Conservation (phyloP, 2,888 invertebrate species). For the Proisotoma minuta region DNA sequence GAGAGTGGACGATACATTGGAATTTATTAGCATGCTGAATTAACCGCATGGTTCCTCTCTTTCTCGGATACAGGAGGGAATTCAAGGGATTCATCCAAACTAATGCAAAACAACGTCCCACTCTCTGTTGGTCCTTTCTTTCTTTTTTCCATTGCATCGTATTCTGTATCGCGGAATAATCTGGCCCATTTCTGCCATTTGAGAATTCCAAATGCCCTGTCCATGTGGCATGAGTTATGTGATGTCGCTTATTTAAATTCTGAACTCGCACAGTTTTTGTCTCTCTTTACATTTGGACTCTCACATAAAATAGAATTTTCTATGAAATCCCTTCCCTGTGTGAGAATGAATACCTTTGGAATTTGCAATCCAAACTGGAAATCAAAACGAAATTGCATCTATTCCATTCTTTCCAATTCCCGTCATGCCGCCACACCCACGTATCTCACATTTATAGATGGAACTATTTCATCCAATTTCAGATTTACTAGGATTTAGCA, state of each 20-base stretch:
- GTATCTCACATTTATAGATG: no score
- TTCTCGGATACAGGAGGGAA: no score
- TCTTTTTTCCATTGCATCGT: no score
- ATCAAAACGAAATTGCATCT: no score
- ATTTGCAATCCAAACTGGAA: no score
- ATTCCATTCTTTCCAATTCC: background rate
- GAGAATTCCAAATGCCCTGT: background rate
- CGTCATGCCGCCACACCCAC: background rate
- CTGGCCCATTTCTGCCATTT: slow-evolving; percentile 5
- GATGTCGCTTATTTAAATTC: slow-evolving; percentile 14
- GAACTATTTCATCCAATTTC: background rate
- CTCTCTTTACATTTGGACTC: background rate
- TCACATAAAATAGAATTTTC: slow-evolving; percentile 1
- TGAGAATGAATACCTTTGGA: no score
- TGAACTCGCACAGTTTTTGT: slow-evolving; percentile 8
- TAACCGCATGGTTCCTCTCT: background rate
- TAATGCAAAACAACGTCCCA: no score
- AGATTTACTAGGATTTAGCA: no score
- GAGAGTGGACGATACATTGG: no score
- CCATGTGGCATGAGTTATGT: slow-evolving; percentile 14
- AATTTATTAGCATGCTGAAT: background rate
- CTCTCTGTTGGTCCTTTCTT: no score
- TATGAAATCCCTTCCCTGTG: background rate
- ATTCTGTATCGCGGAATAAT: background rate
- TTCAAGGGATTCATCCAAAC: no score